Base-by-base conservation (phyloP, 2,113 vertebrate species). In the Clarias gariepinus region DNA sequence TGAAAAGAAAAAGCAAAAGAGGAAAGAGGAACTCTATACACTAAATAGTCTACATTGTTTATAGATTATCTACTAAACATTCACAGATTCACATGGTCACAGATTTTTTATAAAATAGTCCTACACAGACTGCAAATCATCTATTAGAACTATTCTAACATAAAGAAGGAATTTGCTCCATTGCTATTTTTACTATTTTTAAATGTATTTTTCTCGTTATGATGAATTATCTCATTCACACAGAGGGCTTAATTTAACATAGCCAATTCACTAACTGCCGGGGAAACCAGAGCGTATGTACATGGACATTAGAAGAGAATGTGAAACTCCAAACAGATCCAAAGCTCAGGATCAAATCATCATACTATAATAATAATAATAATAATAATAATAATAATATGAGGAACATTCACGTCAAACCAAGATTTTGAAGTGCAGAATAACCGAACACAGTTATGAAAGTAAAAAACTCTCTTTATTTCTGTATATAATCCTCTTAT, bases 61-160 rank as follows among this genome's bases (percentile, higher is more conserved):
- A 74, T 36, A 80, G 30, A 60, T 36, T 80, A 36, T 53, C 16
- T 68, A 68, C n/a, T 21, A 71, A 23, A 36, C 25, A 83, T 57
- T 33, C 30, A 60, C 53, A 25, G 36, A 82, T 74, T 57, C n/a
- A n/a, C n/a, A n/a, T n/a, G n/a, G n/a, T n/a, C n/a, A 60, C 53
- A 25, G 36, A 82, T 74, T 57, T 57, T 82, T 10, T 76, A 9
- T 76, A 61, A 82, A 58, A 53, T 71, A 60, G 15, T 36, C 12
- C 47, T 41, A 57, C 76, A 57, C 61, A 21, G 21, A 73, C 30
- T 86, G 21, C 47, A 87, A 55, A 81, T 85, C 41, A 18, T 66
- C 80, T 47, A 47, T 47, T 47, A 47, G 47, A 47, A 89, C 52
- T n/a, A n/a, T 81, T 55, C 76, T 81, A 33, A 55, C 25, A 58